phyloP scores from a whole-genome alignment of 2,797 vertebrate species.

The Odontamblyopus rebecca region DNA sequence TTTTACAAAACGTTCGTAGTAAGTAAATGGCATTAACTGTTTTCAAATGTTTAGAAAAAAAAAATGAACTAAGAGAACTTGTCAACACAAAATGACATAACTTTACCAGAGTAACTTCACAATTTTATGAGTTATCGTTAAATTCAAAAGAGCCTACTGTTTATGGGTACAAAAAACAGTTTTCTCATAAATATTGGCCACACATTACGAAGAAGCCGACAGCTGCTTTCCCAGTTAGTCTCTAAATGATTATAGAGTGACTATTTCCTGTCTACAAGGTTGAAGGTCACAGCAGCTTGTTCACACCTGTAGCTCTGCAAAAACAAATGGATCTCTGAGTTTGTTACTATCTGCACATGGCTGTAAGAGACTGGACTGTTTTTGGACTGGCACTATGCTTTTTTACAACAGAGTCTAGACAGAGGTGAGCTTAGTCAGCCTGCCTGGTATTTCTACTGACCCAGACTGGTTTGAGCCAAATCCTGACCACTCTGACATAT shows the following conservation, averaged over 20 bases:
- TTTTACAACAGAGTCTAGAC: conserved; percentile 39
- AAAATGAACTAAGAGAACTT: too few relatives aligned
- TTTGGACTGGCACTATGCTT: conserved; percentile 10
- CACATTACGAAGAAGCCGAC: conserved; percentile 37
- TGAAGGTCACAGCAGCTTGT: conserved; percentile 42
- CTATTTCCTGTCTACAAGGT: conserved; percentile 42
- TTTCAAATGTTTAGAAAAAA: too few relatives aligned
- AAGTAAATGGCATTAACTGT: too few relatives aligned
- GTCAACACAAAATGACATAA: not conserved
- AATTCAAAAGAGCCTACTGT: not conserved
- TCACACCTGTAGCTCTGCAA: conserved; percentile 46
- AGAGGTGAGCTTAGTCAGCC: conserved; percentile 16
- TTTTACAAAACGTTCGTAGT: too few relatives aligned
- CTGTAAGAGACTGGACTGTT: conserved; percentile 18
- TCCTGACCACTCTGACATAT: not conserved
- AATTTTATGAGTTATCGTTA: not conserved
- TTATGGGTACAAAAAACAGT: not conserved
- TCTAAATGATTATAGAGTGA: conserved; percentile 37
- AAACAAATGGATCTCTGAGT: conserved; percentile 47
- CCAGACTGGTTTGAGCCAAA: conserved; percentile 5
- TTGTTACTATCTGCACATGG: conserved; percentile 22
- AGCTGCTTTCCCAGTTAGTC: conserved; percentile 28
- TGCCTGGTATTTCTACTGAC: conserved; percentile 9
- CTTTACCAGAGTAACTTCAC: not conserved
- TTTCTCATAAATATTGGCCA: conserved; percentile 11